Base-by-base conservation (phyloP, 1,140 invertebrate species). In the Panonychus citri region DNA sequence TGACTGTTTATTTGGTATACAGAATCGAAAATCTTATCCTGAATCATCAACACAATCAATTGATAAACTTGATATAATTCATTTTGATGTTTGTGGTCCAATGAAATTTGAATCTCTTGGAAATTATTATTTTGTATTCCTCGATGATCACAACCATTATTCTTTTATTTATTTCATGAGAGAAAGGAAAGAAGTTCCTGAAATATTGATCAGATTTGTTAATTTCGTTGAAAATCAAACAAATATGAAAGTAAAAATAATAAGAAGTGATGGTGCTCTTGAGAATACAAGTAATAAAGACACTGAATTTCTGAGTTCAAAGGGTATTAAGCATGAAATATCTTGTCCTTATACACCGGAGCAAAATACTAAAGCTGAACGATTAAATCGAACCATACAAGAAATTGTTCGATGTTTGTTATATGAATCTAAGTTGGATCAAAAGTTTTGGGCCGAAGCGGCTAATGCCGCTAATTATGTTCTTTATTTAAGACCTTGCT, bases 341-440 rank as follows among this genome's bases (percentile, higher is more conserved):
- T 71, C 69, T 8, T 64, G 70, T 40, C 66, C 70, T 48, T 65
- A 69, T 54, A 72, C 68, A 12, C 71, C 73, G 54, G 66, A 76
- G 59, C 62, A 67, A 62, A 76, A 76, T 68, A 69, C 71, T 59
- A 66, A 73, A 2, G 62, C 71, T 24, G 73, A 76, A 60, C 60
- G 72, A 39, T 68, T 71, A 63, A 69, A 68, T 56, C 34, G 67
- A 46, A 67, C 64, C 15, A 34, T 68, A 1, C 66, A 69, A 61
- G 71, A 75, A 64, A 66, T 60, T 55, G 66, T 67, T 30, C 62
- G 67, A 59, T 61, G 64, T 51, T 59, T 72, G 62, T 30, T 75
- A 57, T 55, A 30, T 19, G 64, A 71, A 12, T 43, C 12, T 5
- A 21, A 26, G 15, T 37, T 61, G n/a, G 26, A 37, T 12, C 52